Evolutionary conservation across 2,888 invertebrate species (phyloP).

Genomic region (Epinotia nisella): DNA sequence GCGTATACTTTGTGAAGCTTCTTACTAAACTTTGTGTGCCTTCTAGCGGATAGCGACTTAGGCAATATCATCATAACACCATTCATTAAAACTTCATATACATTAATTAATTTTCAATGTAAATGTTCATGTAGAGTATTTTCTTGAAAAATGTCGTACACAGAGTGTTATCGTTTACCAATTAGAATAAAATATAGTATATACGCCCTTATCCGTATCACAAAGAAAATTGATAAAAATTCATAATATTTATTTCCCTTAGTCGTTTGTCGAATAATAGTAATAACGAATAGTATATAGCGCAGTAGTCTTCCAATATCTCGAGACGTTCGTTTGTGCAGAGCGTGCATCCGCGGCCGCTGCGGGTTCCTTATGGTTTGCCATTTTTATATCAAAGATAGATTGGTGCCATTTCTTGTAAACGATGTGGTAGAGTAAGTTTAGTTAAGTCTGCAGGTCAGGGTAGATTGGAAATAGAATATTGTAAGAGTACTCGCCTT

Average conservation of each 20-base stretch:
- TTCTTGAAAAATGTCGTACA: conserved; percentile 60
- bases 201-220: conserved; percentile 62
- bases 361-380: conserved; percentile 83
- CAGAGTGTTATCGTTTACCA: conserved; percentile 62
- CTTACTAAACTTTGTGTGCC: conserved; percentile 84
- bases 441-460: conserved; percentile 84
- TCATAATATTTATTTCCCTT: conserved; percentile 63
- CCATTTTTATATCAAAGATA: conserved; percentile 85
- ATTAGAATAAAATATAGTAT: conserved; percentile 57
- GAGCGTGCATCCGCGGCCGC: conserved; percentile 69
- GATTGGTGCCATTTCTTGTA: conserved; percentile 85
- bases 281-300: conserved; percentile 77
- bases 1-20: conserved; percentile 80
- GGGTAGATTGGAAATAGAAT: conserved; percentile 82
- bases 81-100: conserved; percentile 62
- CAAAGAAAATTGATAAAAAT: conserved; percentile 60
- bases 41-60: conserved; percentile 84
- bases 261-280: conserved; percentile 73
- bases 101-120: conserved; percentile 60
- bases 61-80: conserved; percentile 79
- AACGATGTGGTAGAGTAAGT: conserved; percentile 82
- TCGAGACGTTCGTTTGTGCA: conserved; percentile 71
- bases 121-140: conserved; percentile 58
- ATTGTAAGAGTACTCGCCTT: conserved; percentile 72
- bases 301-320: conserved; percentile 84